Evolutionary conservation across 2,888 invertebrate species (phyloP), one percentile per base, ranked within the genome.

Genomic region (Apodemia mormo): DNA sequence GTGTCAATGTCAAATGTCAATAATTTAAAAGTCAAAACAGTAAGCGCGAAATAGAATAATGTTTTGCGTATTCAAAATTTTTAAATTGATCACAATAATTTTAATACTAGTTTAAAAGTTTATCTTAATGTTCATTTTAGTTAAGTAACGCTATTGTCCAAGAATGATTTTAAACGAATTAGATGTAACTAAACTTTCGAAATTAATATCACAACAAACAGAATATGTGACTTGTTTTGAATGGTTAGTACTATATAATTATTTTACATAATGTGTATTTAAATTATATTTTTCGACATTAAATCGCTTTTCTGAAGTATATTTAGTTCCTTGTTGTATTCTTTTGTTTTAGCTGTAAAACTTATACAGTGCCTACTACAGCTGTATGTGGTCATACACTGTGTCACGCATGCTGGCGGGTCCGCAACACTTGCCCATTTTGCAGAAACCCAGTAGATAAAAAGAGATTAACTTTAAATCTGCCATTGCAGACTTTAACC

Each of bases 321-420:
- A 10, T 67, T 56, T 33, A 64, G 14, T 64, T 12, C 12, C 37
- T 12, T 33, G 30, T 61, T 29, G 4, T 37, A 2, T 0, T 2
- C 33, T 37, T 64, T 22, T 70, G n/a, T 84, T 87, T 73, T 78
- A 92, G 92, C 78, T 90, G 90, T 73, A 89, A 88, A 75, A 85
- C 82, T 74, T 92, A 83, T 74, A 80, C 82, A 72, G 82, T 83
- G 65, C 89, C 91, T 10, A 82, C 85, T 54, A 88, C 88, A 68
- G 87, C 91, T 22, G 30, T 76, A 5, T 92, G 92, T 76, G 90
- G 90, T 4, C 92, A 92, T 72, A 84, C 85, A 1, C 77, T 90
- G 66, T 92, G 92, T 72, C 86, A 87, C 68, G 77, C 77, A 0
- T 92, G 92, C 75, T 92, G 92, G 92, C 72, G 78, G 6, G 81